phyloP scores from a whole-genome alignment of 1,140 invertebrate genomes.

The Dreissena rostriformis region DNA sequence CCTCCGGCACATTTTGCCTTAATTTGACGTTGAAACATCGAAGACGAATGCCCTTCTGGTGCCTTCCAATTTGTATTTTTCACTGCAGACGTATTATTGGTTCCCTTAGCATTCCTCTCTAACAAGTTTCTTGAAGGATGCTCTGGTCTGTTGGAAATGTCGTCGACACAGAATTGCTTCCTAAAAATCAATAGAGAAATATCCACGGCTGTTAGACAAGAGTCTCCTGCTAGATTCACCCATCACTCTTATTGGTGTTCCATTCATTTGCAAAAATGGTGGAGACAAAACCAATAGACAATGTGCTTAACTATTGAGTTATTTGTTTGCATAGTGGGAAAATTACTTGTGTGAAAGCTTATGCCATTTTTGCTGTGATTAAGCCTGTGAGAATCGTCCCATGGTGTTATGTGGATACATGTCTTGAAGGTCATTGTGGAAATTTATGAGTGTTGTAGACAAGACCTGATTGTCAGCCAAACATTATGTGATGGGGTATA shows the following conservation, averaged over 20 bases:
- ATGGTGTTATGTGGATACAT: neutral
- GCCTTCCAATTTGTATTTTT: neutral
- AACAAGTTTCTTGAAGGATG: slow-evolving; percentile 56
- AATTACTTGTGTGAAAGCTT: neutral
- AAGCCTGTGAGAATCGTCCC: too few relatives aligned
- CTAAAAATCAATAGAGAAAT: slow-evolving; percentile 52
- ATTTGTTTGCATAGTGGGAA: slow-evolving; percentile 27
- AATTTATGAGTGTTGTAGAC: slow-evolving; percentile 36
- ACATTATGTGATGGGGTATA: too few relatives aligned
- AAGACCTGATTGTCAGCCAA: too few relatives aligned
- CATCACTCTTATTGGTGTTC: slow-evolving; percentile 52
- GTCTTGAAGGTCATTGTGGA: slow-evolving; percentile 53
- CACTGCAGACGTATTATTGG: slow-evolving; percentile 41
- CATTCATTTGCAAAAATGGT: slow-evolving; percentile 51
- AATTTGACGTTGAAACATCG: neutral
- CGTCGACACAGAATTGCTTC: slow-evolving; percentile 51
- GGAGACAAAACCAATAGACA: slow-evolving; percentile 36
- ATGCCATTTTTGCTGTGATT: too few relatives aligned
- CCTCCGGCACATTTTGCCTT: neutral
- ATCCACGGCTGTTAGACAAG: slow-evolving; percentile 42
- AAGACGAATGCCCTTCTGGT: neutral
- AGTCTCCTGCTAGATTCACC: slow-evolving; percentile 32
- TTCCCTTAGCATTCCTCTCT: slow-evolving; percentile 37
- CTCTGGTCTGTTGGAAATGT: slow-evolving; percentile 37
- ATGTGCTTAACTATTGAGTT: slow-evolving; percentile 10